phyloP scores from a whole-genome alignment of 2,113 vertebrate species.

The Myrmecobius fasciatus region DNA sequence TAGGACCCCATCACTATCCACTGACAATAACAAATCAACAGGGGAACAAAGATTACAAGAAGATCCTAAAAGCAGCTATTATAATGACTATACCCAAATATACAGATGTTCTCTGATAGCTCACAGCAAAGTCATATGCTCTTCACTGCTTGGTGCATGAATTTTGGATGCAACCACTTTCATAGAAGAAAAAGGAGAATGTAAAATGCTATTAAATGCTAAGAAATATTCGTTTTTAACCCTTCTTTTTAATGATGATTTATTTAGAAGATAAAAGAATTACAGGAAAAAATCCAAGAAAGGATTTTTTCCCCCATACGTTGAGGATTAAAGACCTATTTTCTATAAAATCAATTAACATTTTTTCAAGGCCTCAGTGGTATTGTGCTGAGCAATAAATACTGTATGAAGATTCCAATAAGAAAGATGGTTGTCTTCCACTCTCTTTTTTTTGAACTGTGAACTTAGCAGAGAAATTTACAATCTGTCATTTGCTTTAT shows the following conservation, averaged over 20 bases:
- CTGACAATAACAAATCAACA: constrained; percentile 19
- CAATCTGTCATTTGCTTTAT: neutral
- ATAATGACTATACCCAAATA: constrained; percentile 7
- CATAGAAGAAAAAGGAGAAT: neutral
- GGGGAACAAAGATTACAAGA: constrained; percentile 31
- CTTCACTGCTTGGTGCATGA: neutral
- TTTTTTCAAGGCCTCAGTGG: neutral
- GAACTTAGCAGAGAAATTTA: neutral
- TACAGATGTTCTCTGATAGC: neutral
- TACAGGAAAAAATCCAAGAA: neutral
- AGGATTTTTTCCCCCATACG: neutral
- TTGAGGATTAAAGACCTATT: neutral
- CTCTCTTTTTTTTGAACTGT: neutral
- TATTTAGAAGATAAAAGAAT: neutral
- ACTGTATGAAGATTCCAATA: neutral
- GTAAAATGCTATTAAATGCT: neutral
- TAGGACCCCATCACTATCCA: constrained; percentile 21
- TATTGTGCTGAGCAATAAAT: neutral
- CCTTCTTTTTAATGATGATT: neutral
- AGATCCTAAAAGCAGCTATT: constrained; percentile 21
- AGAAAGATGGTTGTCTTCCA: neutral
- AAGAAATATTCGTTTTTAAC: neutral
- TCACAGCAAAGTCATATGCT: constrained; percentile 3
- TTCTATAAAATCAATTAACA: neutral
- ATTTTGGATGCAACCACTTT: neutral